These are phyloP conservation scores for Heliocidaris tuberculata DNA, from an alignment of 35 echinoderm and acorn worm genomes.

Conservation along the genomic window DNA sequence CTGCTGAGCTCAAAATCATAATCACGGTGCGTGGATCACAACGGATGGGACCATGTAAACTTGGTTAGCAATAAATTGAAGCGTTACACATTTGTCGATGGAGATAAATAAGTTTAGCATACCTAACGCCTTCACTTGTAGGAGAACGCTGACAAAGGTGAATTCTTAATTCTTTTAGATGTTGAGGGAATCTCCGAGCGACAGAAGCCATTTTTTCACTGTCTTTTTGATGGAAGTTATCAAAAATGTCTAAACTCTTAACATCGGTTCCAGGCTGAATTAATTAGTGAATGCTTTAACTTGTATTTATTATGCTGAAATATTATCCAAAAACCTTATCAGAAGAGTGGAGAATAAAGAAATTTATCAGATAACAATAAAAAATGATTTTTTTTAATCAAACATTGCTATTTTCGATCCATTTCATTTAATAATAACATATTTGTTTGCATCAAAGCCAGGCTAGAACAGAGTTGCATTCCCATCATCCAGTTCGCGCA, in stretches of 20 bases:
- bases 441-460: background rate
- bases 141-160: constrained; percentile 87
- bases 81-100: no score
- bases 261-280: no score
- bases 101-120: background rate
- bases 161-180: constrained; percentile 89
- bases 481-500: constrained; percentile 48
- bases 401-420: background rate
- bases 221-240: background rate
- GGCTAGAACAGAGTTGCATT: background rate
- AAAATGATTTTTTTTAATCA: background rate
- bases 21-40: no score
- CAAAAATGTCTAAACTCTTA: no score
- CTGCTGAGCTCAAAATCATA: no score
- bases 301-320: no score
- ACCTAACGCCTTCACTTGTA: constrained; percentile 93
- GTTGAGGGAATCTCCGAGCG: constrained; percentile 72
- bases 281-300: no score
- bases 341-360: no score
- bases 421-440: background rate
- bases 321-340: no score
- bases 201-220: constrained; percentile 63
- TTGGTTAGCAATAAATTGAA: no score
- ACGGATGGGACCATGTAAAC: no score
- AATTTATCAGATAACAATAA: background rate